These are phyloP conservation scores for Eunapius fragilis DNA, from an alignment of 37 sponge, comb jelly and placozoan genomes.

Conservation along the genomic window DNA sequence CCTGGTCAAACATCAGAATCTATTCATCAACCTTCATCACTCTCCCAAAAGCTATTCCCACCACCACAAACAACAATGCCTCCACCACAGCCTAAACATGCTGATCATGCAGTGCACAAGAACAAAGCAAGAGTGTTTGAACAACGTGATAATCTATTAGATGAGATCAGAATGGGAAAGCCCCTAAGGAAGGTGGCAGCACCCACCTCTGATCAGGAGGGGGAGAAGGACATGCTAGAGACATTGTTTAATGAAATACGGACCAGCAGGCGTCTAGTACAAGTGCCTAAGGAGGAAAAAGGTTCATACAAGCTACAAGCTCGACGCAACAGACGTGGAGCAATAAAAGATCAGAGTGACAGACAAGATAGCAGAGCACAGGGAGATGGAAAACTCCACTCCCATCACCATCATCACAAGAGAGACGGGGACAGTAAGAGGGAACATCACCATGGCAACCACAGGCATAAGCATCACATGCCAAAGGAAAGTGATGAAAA, in stretches of 20 bases:
- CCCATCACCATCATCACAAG: not conserved
- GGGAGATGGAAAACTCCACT: not conserved
- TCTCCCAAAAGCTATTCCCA: not conserved
- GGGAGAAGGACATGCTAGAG: not conserved
- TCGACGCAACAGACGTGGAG: not conserved
- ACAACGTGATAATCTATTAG: conserved; percentile 40
- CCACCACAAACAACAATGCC: conserved; percentile 18
- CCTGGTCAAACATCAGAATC: conserved; percentile 20
- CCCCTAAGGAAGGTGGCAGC: conserved; percentile 27
- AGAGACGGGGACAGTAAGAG: conserved; percentile 7
- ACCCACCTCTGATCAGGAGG: not conserved
- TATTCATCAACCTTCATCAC: conserved; percentile 15
- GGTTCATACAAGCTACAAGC: not conserved
- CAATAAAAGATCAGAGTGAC: conserved; percentile 27
- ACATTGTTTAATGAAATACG: conserved; percentile 29
- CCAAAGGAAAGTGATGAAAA: not conserved
- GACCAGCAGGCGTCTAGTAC: conserved; percentile 20
- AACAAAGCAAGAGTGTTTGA: not conserved
- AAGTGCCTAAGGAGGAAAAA: conserved; percentile 18
- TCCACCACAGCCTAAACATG: conserved; percentile 2
- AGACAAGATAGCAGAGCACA: conserved; percentile 5
- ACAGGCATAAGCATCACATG: not conserved
- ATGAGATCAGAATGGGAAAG: conserved; percentile 51
- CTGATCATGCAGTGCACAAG: not conserved
- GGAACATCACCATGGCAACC: not conserved